These are phyloP conservation scores for Psammodynastes pulverulentus DNA, from an alignment of 2,113 vertebrate genomes.

Conservation along the genomic window DNA sequence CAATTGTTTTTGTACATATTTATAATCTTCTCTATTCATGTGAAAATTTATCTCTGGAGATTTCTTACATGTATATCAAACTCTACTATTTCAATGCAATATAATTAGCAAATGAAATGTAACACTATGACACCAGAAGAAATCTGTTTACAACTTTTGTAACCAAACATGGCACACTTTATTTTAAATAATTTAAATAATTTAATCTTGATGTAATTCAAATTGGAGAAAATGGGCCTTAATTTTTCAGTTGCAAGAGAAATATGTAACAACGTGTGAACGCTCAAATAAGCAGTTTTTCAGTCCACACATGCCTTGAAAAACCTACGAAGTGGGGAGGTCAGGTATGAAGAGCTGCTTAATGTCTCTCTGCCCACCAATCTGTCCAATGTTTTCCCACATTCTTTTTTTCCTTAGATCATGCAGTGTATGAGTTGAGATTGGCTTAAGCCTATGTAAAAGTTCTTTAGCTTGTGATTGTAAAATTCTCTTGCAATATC, in stretches of 20 bases:
- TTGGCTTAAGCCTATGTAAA: background rate
- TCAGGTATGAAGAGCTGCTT: too few species aligned
- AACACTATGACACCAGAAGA: slow-evolving; percentile 56
- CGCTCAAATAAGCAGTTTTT: background rate
- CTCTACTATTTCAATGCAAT: slow-evolving; percentile 59
- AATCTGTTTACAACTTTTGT: slow-evolving; percentile 53
- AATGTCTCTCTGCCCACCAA: too few species aligned
- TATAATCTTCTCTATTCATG: slow-evolving; percentile 39
- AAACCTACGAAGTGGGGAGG: background rate
- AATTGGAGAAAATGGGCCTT: background rate
- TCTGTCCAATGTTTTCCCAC: background rate
- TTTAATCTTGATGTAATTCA: background rate
- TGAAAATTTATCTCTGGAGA: slow-evolving; percentile 33
- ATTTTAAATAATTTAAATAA: background rate
- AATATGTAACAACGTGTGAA: background rate
- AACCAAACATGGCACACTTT: background rate
- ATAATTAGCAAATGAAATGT: slow-evolving; percentile 39
- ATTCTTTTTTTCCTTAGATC: background rate
- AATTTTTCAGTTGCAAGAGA: background rate
- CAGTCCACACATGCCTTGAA: background rate
- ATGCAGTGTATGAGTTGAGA: background rate
- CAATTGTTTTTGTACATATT: slow-evolving; percentile 3
- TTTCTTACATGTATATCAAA: slow-evolving; percentile 39
- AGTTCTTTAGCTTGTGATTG: background rate
- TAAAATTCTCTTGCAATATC: background rate